Conservation (phyloP, 2,797 vertebrate genomes). For the Rhincodon typus region DNA sequence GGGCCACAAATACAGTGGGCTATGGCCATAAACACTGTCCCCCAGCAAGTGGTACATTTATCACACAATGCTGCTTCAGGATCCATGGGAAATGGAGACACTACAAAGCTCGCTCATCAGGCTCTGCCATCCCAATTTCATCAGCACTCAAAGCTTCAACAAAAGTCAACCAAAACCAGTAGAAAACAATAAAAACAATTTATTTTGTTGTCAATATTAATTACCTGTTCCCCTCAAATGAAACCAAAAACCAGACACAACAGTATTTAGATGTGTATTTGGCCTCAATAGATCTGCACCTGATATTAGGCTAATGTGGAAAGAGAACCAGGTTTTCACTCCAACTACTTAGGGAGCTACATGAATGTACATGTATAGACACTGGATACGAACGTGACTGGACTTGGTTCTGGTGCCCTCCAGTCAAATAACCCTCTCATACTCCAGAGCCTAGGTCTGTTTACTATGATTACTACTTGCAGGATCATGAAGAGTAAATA, state of each 20-base stretch:
- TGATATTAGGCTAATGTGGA: background rate
- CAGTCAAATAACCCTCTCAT: background rate
- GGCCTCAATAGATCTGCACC: background rate
- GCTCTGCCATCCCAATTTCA: background rate
- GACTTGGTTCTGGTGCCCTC: background rate
- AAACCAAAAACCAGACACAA: background rate
- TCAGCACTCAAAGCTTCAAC: background rate
- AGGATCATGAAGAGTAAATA: background rate
- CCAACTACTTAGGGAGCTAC: background rate
- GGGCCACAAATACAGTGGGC: no score
- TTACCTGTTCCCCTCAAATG: background rate
- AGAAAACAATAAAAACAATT: background rate
- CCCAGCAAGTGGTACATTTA: background rate
- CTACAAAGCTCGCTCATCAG: background rate
- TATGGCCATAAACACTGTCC: background rate
- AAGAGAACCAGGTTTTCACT: background rate
- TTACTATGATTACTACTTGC: background rate
- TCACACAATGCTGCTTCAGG: background rate
- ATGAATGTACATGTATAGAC: background rate
- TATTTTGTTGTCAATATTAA: background rate
- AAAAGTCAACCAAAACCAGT: background rate
- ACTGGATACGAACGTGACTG: background rate
- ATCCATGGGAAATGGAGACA: background rate
- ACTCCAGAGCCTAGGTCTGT: background rate
- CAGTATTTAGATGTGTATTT: background rate